Conservation (phyloP, 2,888 invertebrate species). For the Drosophila merina region DNA sequence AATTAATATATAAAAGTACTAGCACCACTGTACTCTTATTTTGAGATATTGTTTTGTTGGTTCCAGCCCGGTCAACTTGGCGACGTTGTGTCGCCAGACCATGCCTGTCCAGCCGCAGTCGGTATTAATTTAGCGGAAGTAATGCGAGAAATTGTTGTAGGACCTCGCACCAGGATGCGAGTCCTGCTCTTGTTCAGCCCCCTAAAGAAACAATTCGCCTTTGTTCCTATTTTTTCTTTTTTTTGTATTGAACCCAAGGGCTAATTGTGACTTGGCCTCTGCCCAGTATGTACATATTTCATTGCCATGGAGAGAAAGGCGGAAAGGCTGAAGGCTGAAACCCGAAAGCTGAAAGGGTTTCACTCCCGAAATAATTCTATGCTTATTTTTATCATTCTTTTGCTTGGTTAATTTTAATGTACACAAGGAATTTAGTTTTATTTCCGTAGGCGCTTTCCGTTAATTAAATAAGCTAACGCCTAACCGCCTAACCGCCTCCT, state of each 20-base stretch:
- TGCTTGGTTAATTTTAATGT: conserved; percentile 70
- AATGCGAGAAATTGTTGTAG: conserved; percentile 80
- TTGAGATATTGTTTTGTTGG: conserved; percentile 27
- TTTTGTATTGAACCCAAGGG: conserved; percentile 40
- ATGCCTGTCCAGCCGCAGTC: conserved; percentile 71
- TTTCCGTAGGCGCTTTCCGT: conserved; percentile 45
- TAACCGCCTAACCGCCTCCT: conserved; percentile 27
- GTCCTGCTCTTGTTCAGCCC: conserved; percentile 8
- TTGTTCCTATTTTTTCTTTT: conserved; percentile 13
- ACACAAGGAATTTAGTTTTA: conserved; percentile 60
- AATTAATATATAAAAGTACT: not conserved
- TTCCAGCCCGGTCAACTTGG: conserved; percentile 49
- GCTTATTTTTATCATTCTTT: conserved; percentile 66
- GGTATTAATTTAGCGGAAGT: conserved; percentile 83
- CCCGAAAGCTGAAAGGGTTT: conserved; percentile 47
- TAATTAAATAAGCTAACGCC: conserved; percentile 70
- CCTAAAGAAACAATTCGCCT: conserved; percentile 31
- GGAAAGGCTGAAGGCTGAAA: not conserved
- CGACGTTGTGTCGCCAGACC: conserved; percentile 64
- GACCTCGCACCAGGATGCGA: conserved; percentile 5
- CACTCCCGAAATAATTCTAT: conserved; percentile 34
- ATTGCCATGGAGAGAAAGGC: conserved; percentile 24
- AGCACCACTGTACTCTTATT: conserved; percentile 32
- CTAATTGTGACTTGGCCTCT: conserved; percentile 42
- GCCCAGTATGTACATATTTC: conserved; percentile 27